These are phyloP conservation scores for Penelope pileata DNA, from an alignment of 2,113 vertebrate species.

Conservation along the genomic window DNA sequence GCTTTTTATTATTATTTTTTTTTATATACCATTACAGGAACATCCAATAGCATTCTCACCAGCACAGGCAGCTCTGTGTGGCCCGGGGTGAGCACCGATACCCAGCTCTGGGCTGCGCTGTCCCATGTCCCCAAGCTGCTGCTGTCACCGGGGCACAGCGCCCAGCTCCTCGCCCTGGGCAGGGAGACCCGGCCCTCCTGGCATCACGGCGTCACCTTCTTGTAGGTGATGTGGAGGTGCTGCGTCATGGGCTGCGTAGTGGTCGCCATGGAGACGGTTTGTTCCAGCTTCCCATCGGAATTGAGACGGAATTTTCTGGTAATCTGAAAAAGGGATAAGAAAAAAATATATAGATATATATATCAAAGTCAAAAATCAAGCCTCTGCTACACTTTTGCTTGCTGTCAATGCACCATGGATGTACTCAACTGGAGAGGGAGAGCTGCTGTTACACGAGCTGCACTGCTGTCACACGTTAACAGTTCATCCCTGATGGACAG, in stretches of 20 bases:
- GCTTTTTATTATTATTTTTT: slow-evolving; percentile 73
- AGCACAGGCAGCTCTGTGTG: rapidly evolving
- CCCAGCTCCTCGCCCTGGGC: not conserved
- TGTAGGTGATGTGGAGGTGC: slow-evolving; percentile 91
- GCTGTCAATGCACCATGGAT: rapidly evolving
- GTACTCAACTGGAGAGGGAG: not conserved
- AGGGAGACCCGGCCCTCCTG: not conserved
- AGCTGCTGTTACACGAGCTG: not conserved
- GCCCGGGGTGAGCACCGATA: not conserved
- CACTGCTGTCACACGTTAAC: not conserved
- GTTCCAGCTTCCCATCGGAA: slow-evolving; percentile 91
- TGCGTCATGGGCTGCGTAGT: slow-evolving; percentile 89
- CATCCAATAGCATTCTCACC: slow-evolving; percentile 20
- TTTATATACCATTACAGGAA: slow-evolving; percentile 67
- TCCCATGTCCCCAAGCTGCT: not conserved
- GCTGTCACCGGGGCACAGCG: not conserved
- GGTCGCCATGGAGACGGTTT: slow-evolving; percentile 94
- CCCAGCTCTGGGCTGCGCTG: not conserved
- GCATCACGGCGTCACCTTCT: slow-evolving; percentile 78
- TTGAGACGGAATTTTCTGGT: slow-evolving; percentile 88
- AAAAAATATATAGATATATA: not conserved
- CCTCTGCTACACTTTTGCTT: not conserved
- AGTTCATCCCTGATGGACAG: not conserved
- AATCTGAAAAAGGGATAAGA: slow-evolving; percentile 75
- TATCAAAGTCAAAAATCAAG: slow-evolving; percentile 1